A percentile compares a stretch with the other conserved stretches of the same genome.
These are phyloP conservation scores for Oncorhynchus keta DNA, from an alignment of 2,113 vertebrate genomes.

Conservation along the genomic window DNA sequence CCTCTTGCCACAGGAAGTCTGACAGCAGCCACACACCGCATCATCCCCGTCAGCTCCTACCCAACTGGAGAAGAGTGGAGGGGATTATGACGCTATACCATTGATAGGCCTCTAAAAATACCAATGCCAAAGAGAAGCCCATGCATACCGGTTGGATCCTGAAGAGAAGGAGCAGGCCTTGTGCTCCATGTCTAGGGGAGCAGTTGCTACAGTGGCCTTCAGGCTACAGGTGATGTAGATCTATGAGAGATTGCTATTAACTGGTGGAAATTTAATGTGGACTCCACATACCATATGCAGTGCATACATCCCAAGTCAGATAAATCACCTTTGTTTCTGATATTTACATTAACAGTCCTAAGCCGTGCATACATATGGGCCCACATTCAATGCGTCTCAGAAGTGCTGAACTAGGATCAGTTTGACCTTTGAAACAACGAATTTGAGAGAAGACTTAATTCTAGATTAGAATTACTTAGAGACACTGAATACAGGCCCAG, in stretches of 20 bases:
- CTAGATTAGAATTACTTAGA: too few species aligned
- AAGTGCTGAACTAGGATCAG: too few species aligned
- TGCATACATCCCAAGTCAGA: background rate
- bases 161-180: slow-evolving; percentile 14
- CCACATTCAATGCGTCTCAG: too few species aligned
- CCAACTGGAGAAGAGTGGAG: background rate
- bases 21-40: slow-evolving; percentile 18
- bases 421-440: too few species aligned
- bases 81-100: background rate
- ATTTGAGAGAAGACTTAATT: too few species aligned
- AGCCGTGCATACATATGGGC: too few species aligned
- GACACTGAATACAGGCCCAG: too few species aligned
- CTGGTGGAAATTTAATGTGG: background rate
- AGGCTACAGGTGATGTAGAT: slow-evolving; percentile 16
- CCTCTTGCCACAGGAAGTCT: slow-evolving; percentile 11
- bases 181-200: background rate
- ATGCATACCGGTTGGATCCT: slow-evolving; percentile 6
- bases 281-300: background rate
- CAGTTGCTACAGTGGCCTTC: slow-evolving; percentile 4
- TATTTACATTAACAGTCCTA: background rate
- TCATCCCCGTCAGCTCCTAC: background rate
- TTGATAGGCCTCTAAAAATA: background rate
- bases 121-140: background rate
- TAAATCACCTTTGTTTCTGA: background rate
- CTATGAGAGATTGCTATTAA: background rate